Percentiles rank a stretch among this genome's conserved stretches.
phyloP scores from a whole-genome alignment of 2,888 invertebrate genomes.

The Pseudococcus jackbeardsleyi region DNA sequence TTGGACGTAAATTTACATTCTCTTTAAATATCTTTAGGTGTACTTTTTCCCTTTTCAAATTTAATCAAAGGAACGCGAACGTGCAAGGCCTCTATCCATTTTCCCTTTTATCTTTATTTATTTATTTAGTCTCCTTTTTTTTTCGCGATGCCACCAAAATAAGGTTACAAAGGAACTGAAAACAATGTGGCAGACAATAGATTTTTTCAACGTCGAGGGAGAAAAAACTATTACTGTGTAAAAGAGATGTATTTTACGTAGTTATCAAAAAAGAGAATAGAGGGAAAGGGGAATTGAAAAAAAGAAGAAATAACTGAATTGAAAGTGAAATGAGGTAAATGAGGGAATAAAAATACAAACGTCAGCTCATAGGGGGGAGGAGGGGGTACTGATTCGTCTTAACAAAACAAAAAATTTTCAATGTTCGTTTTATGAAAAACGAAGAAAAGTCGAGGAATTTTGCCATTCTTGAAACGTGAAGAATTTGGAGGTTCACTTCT shows the following conservation, averaged over 20 bases:
- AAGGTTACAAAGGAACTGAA: slow-evolving; percentile 1
- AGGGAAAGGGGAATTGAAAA: neutral
- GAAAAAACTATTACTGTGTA: neutral
- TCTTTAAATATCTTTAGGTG: neutral
- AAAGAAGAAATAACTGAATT: neutral
- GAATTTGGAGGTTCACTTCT: too few species aligned
- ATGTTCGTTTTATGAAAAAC: too few species aligned
- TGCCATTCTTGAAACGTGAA: too few species aligned
- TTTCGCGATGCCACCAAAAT: slow-evolving; percentile 7
- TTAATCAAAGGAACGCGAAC: slow-evolving; percentile 20
- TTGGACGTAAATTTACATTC: slow-evolving; percentile 10
- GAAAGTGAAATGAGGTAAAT: neutral
- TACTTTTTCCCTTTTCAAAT: neutral
- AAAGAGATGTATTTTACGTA: neutral
- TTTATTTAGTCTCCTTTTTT: neutral
- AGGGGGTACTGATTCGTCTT: too few species aligned
- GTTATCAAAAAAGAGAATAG: neutral
- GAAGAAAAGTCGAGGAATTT: too few species aligned
- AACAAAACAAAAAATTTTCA: too few species aligned
- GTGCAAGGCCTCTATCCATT: neutral
- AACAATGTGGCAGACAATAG: neutral
- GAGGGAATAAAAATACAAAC: too few species aligned
- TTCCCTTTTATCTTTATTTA: neutral
- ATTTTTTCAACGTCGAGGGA: neutral
- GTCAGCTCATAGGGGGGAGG: too few species aligned